These are phyloP conservation scores for Salmo trutta DNA, from an alignment of 2,797 vertebrate genomes.

Conservation along the genomic window DNA sequence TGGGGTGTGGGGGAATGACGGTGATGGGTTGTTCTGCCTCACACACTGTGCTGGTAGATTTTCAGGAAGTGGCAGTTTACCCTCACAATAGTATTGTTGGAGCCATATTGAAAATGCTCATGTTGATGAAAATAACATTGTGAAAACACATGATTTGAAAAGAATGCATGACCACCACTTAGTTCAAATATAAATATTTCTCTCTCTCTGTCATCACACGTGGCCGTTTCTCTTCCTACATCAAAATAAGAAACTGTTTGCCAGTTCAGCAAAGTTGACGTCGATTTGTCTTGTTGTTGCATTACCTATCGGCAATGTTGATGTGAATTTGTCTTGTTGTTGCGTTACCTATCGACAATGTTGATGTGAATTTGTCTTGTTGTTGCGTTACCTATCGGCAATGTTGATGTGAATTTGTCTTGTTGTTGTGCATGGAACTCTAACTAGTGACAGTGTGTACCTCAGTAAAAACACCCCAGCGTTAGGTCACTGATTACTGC, in stretches of 20 bases:
- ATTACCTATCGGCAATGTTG: too few relatives aligned
- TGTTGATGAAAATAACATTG: too few relatives aligned
- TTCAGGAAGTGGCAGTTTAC: not conserved
- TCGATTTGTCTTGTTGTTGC: not conserved
- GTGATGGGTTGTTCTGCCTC: slow-evolving; percentile 7
- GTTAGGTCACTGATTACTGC: slow-evolving; percentile 9
- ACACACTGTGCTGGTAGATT: not conserved
- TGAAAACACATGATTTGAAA: too few relatives aligned
- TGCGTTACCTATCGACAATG: too few relatives aligned
- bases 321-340: too few relatives aligned
- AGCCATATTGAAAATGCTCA: too few relatives aligned
- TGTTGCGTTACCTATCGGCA: too few relatives aligned
- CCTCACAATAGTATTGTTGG: not conserved
- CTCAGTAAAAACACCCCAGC: too few relatives aligned
- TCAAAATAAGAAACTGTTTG: not conserved
- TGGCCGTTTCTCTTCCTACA: not conserved
- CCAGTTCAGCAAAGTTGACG: not conserved
- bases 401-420: too few relatives aligned
- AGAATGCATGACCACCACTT: not conserved
- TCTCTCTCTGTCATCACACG: not conserved
- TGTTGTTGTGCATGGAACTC: not conserved
- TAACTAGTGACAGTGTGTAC: too few relatives aligned
- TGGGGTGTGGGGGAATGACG: not conserved
- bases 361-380: too few relatives aligned
- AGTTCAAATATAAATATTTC: not conserved